Conservation (phyloP, 2,888 invertebrate genomes). For the Sarcophaga variegata region DNA sequence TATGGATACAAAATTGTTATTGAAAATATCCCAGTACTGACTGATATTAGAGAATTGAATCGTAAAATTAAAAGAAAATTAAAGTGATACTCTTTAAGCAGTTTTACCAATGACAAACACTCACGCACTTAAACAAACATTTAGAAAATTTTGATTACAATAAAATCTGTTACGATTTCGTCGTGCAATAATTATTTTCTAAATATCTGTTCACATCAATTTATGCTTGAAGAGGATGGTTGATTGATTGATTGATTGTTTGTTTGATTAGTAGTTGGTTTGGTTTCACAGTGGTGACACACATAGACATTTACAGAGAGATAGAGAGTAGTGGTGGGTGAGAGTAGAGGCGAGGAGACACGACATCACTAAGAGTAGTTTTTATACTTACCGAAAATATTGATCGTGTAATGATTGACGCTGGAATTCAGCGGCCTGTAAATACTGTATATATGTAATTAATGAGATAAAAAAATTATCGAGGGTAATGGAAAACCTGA, state of each 20-base stretch:
- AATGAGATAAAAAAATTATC: constrained; percentile 78
- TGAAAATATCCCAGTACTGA: constrained; percentile 14
- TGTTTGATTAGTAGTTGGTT: not conserved
- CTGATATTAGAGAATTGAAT: not conserved
- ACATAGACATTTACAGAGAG: not conserved
- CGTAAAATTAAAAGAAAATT: constrained; percentile 27
- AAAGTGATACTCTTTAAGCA: not conserved
- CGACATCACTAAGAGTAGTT: constrained; percentile 29
- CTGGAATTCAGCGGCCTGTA: constrained; percentile 82
- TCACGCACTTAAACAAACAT: constrained; percentile 56
- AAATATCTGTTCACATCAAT: not conserved
- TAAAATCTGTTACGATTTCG: constrained; percentile 2
- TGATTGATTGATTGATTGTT: not conserved
- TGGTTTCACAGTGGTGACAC: not conserved
- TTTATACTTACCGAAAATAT: constrained; percentile 80
- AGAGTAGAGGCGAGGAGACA: constrained; percentile 18
- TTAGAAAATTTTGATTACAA: constrained; percentile 8
- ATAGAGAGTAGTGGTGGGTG: not conserved
- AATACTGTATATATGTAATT: constrained; percentile 82
- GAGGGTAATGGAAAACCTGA: constrained; percentile 80
- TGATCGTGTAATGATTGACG: constrained; percentile 82
- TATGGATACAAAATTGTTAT: constrained; percentile 33
- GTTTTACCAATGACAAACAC: constrained; percentile 65
- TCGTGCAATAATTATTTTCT: not conserved
- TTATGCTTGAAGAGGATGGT: not conserved